Evolutionary conservation across 2,113 vertebrate species (phyloP).

Genomic region (Anser brachyrhynchus): DNA sequence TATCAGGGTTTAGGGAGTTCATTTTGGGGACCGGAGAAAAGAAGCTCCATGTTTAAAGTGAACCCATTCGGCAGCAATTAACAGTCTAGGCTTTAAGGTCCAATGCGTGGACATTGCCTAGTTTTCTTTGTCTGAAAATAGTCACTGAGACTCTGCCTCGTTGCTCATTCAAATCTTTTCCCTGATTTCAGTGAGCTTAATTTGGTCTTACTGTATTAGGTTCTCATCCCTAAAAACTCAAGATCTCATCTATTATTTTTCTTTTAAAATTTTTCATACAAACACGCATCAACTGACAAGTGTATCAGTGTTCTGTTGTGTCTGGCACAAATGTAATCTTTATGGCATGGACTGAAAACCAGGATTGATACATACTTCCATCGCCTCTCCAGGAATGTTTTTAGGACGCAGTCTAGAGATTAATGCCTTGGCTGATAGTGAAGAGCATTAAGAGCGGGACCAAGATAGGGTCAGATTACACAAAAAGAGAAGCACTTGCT

Average conservation of each 20-base stretch:
- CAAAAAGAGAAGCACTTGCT: background rate
- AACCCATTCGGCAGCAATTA: background rate
- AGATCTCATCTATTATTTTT: background rate
- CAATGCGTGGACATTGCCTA: background rate
- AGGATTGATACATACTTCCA: background rate
- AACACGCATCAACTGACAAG: background rate
- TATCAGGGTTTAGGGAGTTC: background rate
- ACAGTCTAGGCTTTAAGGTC: background rate
- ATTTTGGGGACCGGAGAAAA: background rate
- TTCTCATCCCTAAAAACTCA: background rate
- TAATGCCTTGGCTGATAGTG: background rate
- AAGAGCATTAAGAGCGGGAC: background rate
- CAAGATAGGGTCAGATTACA: background rate
- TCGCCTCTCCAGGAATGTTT: background rate
- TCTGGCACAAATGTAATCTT: background rate
- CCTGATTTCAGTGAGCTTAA: background rate
- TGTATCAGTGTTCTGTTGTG: background rate
- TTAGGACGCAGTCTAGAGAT: background rate
- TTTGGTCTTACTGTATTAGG: background rate
- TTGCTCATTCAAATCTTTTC: background rate
- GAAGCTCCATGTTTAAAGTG: background rate
- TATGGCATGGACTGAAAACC: background rate
- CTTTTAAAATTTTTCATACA: background rate
- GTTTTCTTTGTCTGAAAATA: background rate
- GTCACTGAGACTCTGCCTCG: background rate